Conservation (phyloP, 2,888 invertebrate species). For the Nemoura dubitans region DNA sequence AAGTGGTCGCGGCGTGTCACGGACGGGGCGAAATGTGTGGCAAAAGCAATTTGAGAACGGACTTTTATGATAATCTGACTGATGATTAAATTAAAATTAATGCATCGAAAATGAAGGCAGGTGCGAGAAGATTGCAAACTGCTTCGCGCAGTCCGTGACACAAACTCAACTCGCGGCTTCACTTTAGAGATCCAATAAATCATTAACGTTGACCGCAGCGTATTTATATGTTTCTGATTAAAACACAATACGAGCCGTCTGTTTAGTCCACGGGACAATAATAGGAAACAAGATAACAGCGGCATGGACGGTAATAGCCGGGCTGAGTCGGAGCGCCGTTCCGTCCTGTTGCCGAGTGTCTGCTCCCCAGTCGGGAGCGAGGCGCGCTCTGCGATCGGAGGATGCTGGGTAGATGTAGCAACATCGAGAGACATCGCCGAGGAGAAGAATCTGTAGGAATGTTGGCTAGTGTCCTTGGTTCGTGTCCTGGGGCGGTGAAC, state of each 20-base stretch:
- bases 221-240: background rate
- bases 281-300: background rate
- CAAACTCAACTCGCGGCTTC: background rate
- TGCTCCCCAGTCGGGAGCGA: constrained; percentile 13
- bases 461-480: constrained; percentile 37
- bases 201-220: background rate
- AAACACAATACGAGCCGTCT: background rate
- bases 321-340: background rate
- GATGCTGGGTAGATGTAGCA: constrained; percentile 22
- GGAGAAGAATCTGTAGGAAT: constrained; percentile 20
- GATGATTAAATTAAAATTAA: background rate
- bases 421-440: constrained; percentile 15
- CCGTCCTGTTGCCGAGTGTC: background rate
- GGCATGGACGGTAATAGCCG: background rate
- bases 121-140: background rate
- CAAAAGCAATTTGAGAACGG: background rate
- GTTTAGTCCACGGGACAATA: background rate
- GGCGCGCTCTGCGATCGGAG: background rate
- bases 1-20: background rate
- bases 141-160: background rate
- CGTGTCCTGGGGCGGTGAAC: constrained; percentile 33
- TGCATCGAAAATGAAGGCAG: background rate
- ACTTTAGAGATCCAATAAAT: background rate
- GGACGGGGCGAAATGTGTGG: background rate
- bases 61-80: background rate